Conservation (phyloP, 2,797 vertebrate species). For the Crocodylus rhombifer region DNA sequence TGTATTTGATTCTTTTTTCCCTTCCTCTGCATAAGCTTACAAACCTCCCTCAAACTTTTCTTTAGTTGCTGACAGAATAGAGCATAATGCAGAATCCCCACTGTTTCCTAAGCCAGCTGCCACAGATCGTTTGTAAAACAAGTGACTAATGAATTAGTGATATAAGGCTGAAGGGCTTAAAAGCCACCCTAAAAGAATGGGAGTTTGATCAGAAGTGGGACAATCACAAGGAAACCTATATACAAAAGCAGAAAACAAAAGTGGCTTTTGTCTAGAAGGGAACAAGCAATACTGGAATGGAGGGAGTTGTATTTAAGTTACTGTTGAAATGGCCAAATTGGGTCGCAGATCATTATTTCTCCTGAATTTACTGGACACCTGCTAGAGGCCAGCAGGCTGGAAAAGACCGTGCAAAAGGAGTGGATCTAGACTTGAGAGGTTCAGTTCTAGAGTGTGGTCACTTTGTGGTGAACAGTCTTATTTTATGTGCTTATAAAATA, state of each 20-base stretch:
- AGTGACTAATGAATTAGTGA: not conserved
- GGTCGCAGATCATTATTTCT: not conserved
- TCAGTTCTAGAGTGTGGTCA: conserved; percentile 17
- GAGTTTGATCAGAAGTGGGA: not conserved
- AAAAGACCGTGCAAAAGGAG: conserved; percentile 19
- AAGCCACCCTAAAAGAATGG: not conserved
- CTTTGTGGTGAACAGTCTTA: not conserved
- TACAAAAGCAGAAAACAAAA: not conserved
- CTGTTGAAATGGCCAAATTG: not conserved
- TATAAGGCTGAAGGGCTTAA: not conserved
- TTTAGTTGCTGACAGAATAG: not conserved
- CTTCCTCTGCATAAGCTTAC: not conserved
- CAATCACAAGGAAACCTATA: no score
- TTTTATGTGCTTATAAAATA: conserved; percentile 43
- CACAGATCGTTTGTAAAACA: not conserved
- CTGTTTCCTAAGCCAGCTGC: not conserved
- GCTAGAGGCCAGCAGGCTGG: conserved; percentile 7
- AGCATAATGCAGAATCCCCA: not conserved
- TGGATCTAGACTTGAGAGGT: conserved; percentile 13
- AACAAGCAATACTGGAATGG: not conserved
- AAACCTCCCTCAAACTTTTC: not conserved
- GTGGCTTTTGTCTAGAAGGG: not conserved
- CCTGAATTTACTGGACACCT: conserved; percentile 44
- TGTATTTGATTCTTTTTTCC: not conserved
- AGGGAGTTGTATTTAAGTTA: not conserved